Evolutionary conservation across 2,888 invertebrate species (phyloP).

Genomic region (Hypselothyrea guttata): DNA sequence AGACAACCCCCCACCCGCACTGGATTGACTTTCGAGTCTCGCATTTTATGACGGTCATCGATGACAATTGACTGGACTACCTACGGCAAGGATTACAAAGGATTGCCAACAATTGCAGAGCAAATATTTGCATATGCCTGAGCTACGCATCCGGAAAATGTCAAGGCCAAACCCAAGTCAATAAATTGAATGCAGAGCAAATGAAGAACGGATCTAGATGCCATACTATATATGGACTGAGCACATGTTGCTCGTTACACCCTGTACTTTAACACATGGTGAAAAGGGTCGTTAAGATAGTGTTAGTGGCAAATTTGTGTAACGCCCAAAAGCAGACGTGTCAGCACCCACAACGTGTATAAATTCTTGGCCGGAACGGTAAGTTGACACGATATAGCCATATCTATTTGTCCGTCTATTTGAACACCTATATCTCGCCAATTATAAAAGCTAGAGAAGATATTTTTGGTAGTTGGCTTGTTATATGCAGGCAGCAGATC

Average conservation of each 20-base stretch:
- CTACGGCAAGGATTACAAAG: slow-evolving; percentile 76
- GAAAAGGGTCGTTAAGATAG: no score
- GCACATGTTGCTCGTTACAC: slow-evolving; percentile 44
- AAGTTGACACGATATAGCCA: no score
- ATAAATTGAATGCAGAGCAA: neutral
- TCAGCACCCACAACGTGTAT: no score
- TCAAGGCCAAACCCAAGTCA: slow-evolving; percentile 62
- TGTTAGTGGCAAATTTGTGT: no score
- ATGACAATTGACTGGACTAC: slow-evolving; percentile 62
- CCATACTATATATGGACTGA: slow-evolving; percentile 13
- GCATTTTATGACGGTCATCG: slow-evolving; percentile 66
- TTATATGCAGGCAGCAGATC: no score
- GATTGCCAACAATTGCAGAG: slow-evolving; percentile 63
- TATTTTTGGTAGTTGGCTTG: no score
- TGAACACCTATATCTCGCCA: no score
- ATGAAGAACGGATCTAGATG: slow-evolving; percentile 3
- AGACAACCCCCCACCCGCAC: slow-evolving; percentile 27
- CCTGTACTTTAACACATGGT: no score
- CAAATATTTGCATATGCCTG: slow-evolving; percentile 73
- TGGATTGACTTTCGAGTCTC: slow-evolving; percentile 7
- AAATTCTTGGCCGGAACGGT: no score
- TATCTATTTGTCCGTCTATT: no score
- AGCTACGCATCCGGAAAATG: slow-evolving; percentile 58
- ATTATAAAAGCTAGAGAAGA: no score
- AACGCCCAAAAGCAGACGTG: no score